Base-by-base conservation (phyloP, 92 coral and sea anemone genomes). In the Actinostola sp. region DNA sequence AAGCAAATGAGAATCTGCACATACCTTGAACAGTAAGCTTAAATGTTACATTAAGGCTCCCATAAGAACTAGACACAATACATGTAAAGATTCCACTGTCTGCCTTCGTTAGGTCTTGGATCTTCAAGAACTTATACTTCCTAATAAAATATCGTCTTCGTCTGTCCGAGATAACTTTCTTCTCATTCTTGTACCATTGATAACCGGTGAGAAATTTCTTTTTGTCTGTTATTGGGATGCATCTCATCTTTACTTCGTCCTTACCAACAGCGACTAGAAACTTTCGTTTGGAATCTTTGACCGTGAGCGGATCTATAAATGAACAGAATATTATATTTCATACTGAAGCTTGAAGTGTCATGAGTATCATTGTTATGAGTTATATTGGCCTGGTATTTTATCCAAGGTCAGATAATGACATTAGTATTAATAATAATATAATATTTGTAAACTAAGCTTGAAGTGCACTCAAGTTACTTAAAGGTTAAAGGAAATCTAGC, bases 111-210 rank as follows among this genome's bases (percentile, higher is more conserved):
- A 89, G 88, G 36, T 72, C 33, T 6, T 27, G 19, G 26, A 89
- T 89, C 67, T 38, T 63, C 41, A 89, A 58, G 72, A 41, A 85
- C 26, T 83, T 72, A 28, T 69, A 0, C 0, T 13, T 9, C 38
- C 66, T 80, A 25, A 86, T 58, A 7, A 1, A 15, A 31, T 71
- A 86, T 13, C 83, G 69, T 2, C 10, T 16, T 26, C 12, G 15
- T 16, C 43, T 33, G 44, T 21, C 28, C 0, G 56, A 5, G 41
- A 33, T 27, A 19, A 86, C 61, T 30, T 0, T 13, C 27, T 32
- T 69, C 1, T 71, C 67, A 63, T 86, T 52, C 33, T 86, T 86
- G 66, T 60, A 86, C 90, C 90, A 86, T 17, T 57, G 24, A 53
- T 75, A 75, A 21, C 23, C 24, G 2, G 58, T 64, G 16, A 52